phyloP scores from a whole-genome alignment of 2,888 invertebrate species.

The Dryadula phaetusa region DNA sequence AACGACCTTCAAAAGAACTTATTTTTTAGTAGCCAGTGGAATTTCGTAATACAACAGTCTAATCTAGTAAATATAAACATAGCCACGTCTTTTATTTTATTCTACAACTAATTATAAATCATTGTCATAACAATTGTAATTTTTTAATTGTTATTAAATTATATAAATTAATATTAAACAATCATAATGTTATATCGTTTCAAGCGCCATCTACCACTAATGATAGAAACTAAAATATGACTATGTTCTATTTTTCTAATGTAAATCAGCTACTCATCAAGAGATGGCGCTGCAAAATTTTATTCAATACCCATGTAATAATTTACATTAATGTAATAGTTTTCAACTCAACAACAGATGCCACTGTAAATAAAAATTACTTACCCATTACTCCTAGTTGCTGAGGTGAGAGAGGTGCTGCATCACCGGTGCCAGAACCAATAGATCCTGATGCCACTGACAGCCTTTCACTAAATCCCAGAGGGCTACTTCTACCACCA shows the following conservation, averaged over 20 bases:
- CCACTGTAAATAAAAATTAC: slow-evolving; percentile 60
- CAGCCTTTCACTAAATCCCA: slow-evolving; percentile 86
- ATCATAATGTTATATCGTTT: background rate
- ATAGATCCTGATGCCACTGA: slow-evolving; percentile 89
- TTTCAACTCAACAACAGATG: slow-evolving; percentile 53
- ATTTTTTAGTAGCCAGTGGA: background rate
- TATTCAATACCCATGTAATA: slow-evolving; percentile 33
- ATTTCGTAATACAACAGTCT: background rate
- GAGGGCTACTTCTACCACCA: slow-evolving; percentile 86
- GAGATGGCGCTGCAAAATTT: slow-evolving; percentile 66
- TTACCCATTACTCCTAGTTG: slow-evolving; percentile 95
- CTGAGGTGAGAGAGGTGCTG: slow-evolving; percentile 90
- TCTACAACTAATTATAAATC: background rate
- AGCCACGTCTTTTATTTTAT: background rate
- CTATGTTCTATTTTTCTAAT: slow-evolving; percentile 10
- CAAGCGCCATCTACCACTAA: slow-evolving; percentile 45
- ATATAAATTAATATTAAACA: too few relatives aligned
- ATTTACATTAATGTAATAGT: too few relatives aligned
- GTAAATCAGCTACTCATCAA: slow-evolving; percentile 55
- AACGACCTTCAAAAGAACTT: slow-evolving; percentile 5
- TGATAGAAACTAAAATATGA: slow-evolving; percentile 12
- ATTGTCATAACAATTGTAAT: too few relatives aligned
- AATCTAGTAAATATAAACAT: background rate
- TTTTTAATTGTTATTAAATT: too few relatives aligned
- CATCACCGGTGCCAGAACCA: slow-evolving; percentile 82